These are phyloP conservation scores for Aporophyla lueneburgensis DNA, from an alignment of 2,888 invertebrate species.

Conservation along the genomic window DNA sequence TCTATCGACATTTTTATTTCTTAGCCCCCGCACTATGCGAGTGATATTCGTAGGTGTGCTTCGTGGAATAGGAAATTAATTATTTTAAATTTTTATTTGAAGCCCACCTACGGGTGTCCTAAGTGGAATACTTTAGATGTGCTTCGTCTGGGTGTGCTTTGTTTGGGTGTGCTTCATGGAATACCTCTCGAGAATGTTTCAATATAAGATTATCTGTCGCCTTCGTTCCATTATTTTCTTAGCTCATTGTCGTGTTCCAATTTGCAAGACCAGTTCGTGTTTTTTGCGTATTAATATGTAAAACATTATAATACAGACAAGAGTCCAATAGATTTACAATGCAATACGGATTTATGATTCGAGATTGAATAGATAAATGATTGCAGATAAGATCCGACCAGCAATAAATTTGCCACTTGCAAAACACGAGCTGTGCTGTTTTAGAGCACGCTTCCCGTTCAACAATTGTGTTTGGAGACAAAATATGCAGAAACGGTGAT, in stretches of 20 bases:
- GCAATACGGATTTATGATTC: constrained; percentile 62
- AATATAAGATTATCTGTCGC: constrained; percentile 7
- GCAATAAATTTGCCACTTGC: constrained; percentile 66
- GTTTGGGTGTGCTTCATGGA: no score
- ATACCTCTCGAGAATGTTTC: constrained; percentile 26
- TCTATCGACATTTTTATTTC: no score
- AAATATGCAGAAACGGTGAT: constrained; percentile 56
- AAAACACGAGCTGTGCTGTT: constrained; percentile 62
- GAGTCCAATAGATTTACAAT: constrained; percentile 55
- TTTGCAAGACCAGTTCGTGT: constrained; percentile 37
- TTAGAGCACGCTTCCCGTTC: constrained; percentile 62
- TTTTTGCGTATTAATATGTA: constrained; percentile 61
- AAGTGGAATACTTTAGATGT: no score
- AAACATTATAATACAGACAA: constrained; percentile 50
- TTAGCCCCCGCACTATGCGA: no score
- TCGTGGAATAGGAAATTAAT: no score
- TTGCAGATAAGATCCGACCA: constrained; percentile 61
- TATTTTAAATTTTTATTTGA: no score
- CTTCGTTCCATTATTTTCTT: constrained; percentile 1
- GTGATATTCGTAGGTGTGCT: no score
- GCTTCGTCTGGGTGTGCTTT: no score
- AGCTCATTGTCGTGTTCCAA: constrained; percentile 41
- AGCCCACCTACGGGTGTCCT: no score
- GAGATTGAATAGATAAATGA: constrained; percentile 65
- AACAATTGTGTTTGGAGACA: constrained; percentile 59